These are phyloP conservation scores for Cryptoblepharus egeriae DNA, from an alignment of 2,797 vertebrate genomes.

Conservation along the genomic window DNA sequence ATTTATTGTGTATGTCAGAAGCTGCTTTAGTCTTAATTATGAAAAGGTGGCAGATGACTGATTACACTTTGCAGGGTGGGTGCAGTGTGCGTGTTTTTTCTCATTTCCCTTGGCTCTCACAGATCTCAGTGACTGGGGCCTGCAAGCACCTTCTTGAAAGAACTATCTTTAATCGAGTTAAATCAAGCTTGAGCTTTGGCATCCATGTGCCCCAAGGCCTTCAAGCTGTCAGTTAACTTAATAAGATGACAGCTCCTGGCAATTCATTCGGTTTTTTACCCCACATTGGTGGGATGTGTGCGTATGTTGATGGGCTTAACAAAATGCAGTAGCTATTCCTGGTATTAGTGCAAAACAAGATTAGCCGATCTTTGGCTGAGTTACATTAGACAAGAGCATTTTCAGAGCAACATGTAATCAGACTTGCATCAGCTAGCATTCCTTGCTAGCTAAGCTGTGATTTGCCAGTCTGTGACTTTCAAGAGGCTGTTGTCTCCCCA, in stretches of 20 bases:
- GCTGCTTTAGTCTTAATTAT: no score
- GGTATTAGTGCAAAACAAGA: not conserved
- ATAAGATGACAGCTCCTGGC: not conserved
- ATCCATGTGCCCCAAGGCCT: not conserved
- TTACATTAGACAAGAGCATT: not conserved
- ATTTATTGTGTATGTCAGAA: not conserved
- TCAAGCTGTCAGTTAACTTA: not conserved
- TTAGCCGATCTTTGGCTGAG: not conserved
- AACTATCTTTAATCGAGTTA: not conserved
- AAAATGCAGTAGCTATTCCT: not conserved
- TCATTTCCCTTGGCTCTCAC: not conserved
- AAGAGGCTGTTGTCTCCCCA: not conserved
- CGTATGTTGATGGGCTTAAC: not conserved
- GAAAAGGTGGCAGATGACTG: no score
- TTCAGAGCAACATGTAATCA: not conserved
- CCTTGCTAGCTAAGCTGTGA: not conserved
- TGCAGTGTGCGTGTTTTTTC: not conserved
- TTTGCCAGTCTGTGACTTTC: not conserved
- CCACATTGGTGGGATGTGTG: no score
- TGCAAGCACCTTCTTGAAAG: not conserved
- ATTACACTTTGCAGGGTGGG: no score
- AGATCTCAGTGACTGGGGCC: not conserved
- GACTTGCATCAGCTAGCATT: not conserved
- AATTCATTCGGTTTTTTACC: not conserved
- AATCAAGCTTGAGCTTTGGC: not conserved